Conservation (phyloP, 2,797 vertebrate genomes). For the Falco concolor region DNA sequence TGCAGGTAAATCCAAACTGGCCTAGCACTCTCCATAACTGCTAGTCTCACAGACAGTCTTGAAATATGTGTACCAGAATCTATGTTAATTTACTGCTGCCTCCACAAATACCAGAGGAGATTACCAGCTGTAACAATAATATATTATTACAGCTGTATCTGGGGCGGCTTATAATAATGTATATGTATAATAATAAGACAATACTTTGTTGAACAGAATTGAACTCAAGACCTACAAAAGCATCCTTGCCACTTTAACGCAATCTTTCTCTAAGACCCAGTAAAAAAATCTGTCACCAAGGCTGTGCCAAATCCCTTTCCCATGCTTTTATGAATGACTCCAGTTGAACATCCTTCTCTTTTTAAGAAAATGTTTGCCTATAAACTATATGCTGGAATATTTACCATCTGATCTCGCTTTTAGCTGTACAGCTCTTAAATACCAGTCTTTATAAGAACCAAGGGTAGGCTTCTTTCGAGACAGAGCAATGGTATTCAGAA, state of each 20-base stretch:
- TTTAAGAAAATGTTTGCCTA: not conserved
- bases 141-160: not conserved
- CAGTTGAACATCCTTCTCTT: not conserved
- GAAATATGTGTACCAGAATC: not conserved
- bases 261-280: not conserved
- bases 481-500: not conserved
- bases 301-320: not conserved
- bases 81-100: not conserved
- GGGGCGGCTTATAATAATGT: not conserved
- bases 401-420: not conserved
- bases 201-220: not conserved
- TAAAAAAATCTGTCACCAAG: not conserved
- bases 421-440: not conserved
- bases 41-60: not conserved
- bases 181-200: not conserved
- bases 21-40: not conserved
- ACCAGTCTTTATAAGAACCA: not conserved
- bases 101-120: not conserved
- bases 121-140: no score
- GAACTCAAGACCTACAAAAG: not conserved
- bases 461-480: not conserved
- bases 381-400: not conserved
- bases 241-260: not conserved
- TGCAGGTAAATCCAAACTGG: not conserved
- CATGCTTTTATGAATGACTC: not conserved